phyloP scores from a whole-genome alignment of 2,888 invertebrate genomes.

The Girardia tigrina region DNA sequence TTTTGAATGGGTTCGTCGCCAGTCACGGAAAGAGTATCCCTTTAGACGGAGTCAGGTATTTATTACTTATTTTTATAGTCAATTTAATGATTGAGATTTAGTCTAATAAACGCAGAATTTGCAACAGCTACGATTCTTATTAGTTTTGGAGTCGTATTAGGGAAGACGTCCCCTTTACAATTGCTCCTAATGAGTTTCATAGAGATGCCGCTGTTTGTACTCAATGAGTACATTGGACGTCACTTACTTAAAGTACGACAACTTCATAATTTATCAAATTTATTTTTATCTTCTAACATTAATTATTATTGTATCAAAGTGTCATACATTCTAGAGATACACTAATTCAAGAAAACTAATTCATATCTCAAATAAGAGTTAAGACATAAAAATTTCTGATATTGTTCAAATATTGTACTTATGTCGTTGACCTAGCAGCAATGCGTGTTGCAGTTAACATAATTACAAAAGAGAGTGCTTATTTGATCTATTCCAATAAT shows the following conservation, averaged over 20 bases:
- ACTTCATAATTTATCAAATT: no score
- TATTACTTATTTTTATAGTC: background rate
- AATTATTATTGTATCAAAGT: no score
- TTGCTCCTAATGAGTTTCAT: constrained; percentile 51
- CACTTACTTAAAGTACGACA: constrained; percentile 26
- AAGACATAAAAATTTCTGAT: no score
- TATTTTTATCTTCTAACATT: no score
- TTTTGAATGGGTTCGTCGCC: constrained; percentile 33
- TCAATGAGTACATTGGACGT: constrained; percentile 33
- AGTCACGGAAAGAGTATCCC: background rate
- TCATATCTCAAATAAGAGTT: no score
- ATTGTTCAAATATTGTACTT: no score
- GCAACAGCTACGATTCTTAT: constrained; percentile 51
- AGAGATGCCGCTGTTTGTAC: constrained; percentile 44
- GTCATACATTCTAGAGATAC: no score
- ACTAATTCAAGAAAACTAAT: no score
- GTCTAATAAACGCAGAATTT: constrained; percentile 44
- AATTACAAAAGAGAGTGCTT: no score
- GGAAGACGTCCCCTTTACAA: constrained; percentile 51
- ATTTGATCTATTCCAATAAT: no score
- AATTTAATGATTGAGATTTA: background rate
- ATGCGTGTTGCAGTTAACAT: no score
- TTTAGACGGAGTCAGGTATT: background rate
- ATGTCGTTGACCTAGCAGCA: no score
- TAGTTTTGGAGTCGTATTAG: constrained; percentile 53